Percentiles rank a stretch among this genome's conserved stretches.
phyloP scores from a whole-genome alignment of 2,113 vertebrate genomes.

The Pelmatolapia mariae region DNA sequence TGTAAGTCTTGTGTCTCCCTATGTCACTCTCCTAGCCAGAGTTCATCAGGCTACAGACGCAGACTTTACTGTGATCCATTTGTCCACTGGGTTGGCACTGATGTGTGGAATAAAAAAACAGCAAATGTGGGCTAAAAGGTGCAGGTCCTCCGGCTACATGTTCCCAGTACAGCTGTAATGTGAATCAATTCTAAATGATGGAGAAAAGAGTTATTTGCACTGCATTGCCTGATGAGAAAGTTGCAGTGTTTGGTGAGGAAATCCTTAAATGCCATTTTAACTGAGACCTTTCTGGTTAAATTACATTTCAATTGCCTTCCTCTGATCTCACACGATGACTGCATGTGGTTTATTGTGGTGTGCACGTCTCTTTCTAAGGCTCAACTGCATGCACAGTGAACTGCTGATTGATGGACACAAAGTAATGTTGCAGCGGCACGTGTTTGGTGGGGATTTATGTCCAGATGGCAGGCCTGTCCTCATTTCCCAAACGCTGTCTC shows the following conservation, averaged over 20 bases:
- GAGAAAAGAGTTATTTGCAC: neutral
- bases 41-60: constrained; percentile 7
- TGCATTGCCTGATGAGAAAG: neutral
- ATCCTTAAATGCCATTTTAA: neutral
- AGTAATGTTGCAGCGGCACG: neutral
- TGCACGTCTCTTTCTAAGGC: neutral
- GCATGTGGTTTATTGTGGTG: neutral
- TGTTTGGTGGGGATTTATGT: constrained; percentile 42
- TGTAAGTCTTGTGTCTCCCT: neutral
- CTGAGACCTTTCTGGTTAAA: neutral
- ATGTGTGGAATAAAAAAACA: constrained; percentile 5
- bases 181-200: neutral
- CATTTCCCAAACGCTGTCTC: neutral
- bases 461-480: constrained; percentile 38
- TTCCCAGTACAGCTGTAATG: neutral
- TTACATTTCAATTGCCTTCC: neutral
- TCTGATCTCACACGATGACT: neutral
- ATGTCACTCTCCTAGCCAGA: neutral
- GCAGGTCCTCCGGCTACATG: neutral
- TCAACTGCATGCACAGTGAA: constrained; percentile 24
- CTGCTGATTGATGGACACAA: constrained; percentile 15
- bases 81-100: constrained; percentile 53
- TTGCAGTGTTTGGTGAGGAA: neutral
- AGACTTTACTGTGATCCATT: constrained; percentile 36
- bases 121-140: constrained; percentile 20